A percentile compares a stretch with the other conserved stretches of the same genome.
Conservation (phyloP, 2,113 vertebrate genomes). For the Laticauda colubrina region DNA sequence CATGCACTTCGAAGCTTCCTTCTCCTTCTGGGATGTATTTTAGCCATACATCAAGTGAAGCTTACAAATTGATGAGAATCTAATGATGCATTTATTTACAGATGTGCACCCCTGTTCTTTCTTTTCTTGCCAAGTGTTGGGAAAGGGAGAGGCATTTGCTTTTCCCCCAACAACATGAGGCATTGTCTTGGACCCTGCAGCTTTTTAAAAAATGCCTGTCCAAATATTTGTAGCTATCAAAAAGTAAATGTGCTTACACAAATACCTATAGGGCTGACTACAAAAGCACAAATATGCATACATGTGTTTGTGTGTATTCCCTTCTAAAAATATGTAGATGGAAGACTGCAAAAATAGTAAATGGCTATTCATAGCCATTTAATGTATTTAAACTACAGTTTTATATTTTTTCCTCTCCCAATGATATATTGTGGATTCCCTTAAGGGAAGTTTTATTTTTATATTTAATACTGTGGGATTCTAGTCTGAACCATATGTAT, state of each 20-base stretch:
- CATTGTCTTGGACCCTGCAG: constrained; percentile 51
- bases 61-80: constrained; percentile 80
- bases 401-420: constrained; percentile 23
- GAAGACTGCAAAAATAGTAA: constrained; percentile 38
- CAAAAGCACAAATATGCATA: neutral
- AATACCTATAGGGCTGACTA: neutral
- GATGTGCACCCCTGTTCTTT: constrained; percentile 78
- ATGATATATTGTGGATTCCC: constrained; percentile 40
- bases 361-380: constrained; percentile 43
- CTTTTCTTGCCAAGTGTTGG: constrained; percentile 59
- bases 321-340: constrained; percentile 35
- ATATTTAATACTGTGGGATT: constrained; percentile 50
- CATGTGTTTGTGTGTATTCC: neutral
- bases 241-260: neutral
- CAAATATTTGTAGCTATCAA: constrained; percentile 34
- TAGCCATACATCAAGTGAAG: constrained; percentile 76
- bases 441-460: constrained; percentile 43
- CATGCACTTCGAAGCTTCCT: constrained; percentile 57
- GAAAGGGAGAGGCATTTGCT: constrained; percentile 44
- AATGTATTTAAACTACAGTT: constrained; percentile 49
- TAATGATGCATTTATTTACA: constrained; percentile 87
- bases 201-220: constrained; percentile 32
- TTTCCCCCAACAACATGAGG: constrained; percentile 22
- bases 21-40: constrained; percentile 75
- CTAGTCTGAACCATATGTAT: constrained; percentile 41